Conservation (phyloP, 2,113 vertebrate species). For the Malaclemys terrapin region DNA sequence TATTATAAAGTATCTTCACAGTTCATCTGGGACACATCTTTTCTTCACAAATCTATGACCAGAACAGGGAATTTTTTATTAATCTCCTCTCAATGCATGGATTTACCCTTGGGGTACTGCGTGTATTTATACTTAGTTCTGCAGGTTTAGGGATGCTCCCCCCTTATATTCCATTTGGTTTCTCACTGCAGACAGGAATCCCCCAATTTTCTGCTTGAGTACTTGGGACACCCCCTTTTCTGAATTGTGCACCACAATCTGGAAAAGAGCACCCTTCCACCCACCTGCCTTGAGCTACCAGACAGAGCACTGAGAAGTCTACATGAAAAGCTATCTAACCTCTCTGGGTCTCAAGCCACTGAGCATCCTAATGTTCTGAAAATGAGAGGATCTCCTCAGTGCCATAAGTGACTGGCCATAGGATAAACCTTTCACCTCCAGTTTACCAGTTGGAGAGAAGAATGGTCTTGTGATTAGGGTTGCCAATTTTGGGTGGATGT, state of each 20-base stretch:
- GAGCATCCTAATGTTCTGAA: neutral
- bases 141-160: neutral
- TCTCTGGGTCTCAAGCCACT: conserved; percentile 18
- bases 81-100: neutral
- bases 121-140: conserved; percentile 21
- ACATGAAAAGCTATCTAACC: neutral
- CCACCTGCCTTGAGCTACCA: neutral
- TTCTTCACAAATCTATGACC: neutral
- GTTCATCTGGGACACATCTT: neutral
- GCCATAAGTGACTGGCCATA: neutral
- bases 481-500: no score
- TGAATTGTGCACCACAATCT: conserved; percentile 10
- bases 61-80: conserved; percentile 31
- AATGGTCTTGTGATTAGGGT: neutral
- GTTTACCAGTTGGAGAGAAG: neutral
- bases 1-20: fast-evolving
- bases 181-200: neutral
- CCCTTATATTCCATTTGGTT: conserved; percentile 33
- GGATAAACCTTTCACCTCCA: neutral
- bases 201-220: neutral
- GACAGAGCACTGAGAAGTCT: neutral
- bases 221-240: neutral
- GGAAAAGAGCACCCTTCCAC: neutral
- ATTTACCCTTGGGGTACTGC: conserved; percentile 42
- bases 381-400: neutral